Conservation (phyloP, 2,797 vertebrate species). For the Chelidonichthys spinosus region DNA sequence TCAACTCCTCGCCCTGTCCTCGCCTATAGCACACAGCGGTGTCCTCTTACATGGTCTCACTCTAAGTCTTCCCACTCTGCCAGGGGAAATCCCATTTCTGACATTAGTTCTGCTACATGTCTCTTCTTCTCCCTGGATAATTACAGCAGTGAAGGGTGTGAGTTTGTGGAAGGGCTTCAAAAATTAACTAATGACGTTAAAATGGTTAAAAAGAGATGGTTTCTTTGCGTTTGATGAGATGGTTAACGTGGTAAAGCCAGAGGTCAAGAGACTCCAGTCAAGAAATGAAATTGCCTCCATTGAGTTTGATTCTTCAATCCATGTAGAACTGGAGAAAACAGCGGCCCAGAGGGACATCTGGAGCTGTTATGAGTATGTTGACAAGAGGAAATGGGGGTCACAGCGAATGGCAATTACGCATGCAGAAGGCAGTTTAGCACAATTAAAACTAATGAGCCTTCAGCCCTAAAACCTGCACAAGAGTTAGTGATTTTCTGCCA, state of each 20-base stretch:
- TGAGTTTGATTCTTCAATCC: constrained; percentile 37
- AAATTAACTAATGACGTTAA: constrained; percentile 41
- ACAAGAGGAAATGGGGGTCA: constrained; percentile 82
- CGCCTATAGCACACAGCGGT: constrained; percentile 69
- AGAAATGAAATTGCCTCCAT: constrained; percentile 35
- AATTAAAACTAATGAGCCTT: constrained; percentile 85
- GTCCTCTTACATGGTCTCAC: constrained; percentile 76
- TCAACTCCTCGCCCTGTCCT: constrained; percentile 76
- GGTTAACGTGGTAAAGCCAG: constrained; percentile 40
- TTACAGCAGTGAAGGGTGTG: constrained; percentile 49
- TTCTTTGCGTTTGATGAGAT: constrained; percentile 31
- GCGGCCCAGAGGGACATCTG: constrained; percentile 67
- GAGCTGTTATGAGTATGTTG: constrained; percentile 76
- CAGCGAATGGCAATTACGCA: constrained; percentile 77
- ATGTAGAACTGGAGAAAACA: constrained; percentile 42
- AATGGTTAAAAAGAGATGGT: constrained; percentile 40
- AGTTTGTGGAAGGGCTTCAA: constrained; percentile 39
- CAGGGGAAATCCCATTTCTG: constrained; percentile 76
- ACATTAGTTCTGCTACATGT: constrained; percentile 76
- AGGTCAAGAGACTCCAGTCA: constrained; percentile 39
- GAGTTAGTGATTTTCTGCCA: constrained; percentile 80
- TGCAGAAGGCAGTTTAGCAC: constrained; percentile 74
- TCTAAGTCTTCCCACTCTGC: constrained; percentile 63
- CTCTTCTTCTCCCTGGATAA: constrained; percentile 56
- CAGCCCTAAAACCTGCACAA: constrained; percentile 73